Conservation (phyloP, 1,140 invertebrate species). For the Physella acuta region DNA sequence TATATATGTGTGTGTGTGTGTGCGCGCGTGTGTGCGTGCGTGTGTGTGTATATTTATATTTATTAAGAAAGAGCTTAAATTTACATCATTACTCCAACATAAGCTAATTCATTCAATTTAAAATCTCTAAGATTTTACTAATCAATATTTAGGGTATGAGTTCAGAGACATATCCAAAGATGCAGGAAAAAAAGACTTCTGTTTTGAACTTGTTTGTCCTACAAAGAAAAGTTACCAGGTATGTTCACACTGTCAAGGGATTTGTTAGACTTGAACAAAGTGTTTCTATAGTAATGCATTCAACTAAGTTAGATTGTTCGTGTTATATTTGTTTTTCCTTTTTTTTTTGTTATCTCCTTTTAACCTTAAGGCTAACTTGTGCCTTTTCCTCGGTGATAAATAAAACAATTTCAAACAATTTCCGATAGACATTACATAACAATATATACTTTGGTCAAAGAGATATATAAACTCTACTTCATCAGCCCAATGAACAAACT, state of each 20-base stretch:
- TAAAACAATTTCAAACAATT: too few relatives aligned
- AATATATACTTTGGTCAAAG: too few relatives aligned
- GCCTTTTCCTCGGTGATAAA: too few relatives aligned
- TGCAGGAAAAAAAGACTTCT: constrained; percentile 41
- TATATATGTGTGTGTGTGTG: not conserved
- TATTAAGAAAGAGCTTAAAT: not conserved
- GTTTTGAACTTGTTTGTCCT: constrained; percentile 46
- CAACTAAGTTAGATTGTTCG: not conserved
- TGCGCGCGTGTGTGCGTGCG: too few relatives aligned
- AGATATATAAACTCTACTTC: too few relatives aligned
- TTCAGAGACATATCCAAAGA: constrained; percentile 42
- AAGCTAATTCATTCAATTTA: not conserved
- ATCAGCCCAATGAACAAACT: too few relatives aligned
- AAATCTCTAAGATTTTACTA: not conserved
- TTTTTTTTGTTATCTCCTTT: not conserved
- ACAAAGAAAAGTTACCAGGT: constrained; percentile 48
- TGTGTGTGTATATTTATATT: not conserved
- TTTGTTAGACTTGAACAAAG: not conserved
- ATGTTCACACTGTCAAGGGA: not conserved
- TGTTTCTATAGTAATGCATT: not conserved
- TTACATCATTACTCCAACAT: not conserved
- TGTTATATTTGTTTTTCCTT: not conserved
- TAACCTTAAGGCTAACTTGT: not conserved
- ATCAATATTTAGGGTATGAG: constrained; percentile 37
- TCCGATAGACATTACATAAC: too few relatives aligned